Conservation (phyloP, 2,113 vertebrate species). For the Gambusia affinis region DNA sequence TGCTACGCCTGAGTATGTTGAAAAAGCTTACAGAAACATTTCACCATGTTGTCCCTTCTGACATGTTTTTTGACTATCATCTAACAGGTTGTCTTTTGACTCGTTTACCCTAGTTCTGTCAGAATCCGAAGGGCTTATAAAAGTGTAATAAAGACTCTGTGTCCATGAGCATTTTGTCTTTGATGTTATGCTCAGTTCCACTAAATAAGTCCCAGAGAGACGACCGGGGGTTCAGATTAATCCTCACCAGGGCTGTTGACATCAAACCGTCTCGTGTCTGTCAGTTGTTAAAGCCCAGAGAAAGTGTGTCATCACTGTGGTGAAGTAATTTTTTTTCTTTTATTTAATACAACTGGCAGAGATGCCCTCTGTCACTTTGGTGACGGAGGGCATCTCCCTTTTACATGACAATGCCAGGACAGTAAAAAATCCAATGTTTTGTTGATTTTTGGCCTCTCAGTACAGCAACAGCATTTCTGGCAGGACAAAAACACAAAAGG, state of each 20-base stretch:
- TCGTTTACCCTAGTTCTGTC: conserved; percentile 16
- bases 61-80: conserved; percentile 2
- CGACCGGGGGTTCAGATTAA: neutral
- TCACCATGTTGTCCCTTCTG: neutral
- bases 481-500: neutral
- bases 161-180: conserved; percentile 18
- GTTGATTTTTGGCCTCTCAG: no score
- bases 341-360: neutral
- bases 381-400: neutral
- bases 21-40: neutral
- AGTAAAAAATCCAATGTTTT: no score
- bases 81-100: conserved; percentile 7
- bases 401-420: no score
- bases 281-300: neutral
- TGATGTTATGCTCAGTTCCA: neutral
- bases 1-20: neutral
- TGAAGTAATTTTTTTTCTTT: neutral
- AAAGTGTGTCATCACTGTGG: neutral
- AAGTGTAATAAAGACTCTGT: neutral
- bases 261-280: neutral
- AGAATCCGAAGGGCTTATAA: neutral
- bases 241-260: neutral
- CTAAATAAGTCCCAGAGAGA: conserved; percentile 4
- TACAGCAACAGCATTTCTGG: no score
- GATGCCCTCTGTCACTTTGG: no score